phyloP scores from a whole-genome alignment of 2,797 vertebrate genomes.

The Phoeniculus purpureus region DNA sequence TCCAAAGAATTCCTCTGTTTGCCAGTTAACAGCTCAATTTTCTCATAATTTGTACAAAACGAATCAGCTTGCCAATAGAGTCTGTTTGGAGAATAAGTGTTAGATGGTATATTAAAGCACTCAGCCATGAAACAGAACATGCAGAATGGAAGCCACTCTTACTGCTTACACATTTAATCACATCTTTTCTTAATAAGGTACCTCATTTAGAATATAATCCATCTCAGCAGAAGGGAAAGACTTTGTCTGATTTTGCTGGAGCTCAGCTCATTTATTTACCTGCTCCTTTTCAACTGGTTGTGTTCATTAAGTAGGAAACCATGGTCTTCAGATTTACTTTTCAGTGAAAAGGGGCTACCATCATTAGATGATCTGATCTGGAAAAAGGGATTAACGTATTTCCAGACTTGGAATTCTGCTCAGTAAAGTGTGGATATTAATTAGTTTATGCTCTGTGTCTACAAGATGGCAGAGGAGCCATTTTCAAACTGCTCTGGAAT shows the following conservation, averaged over 20 bases:
- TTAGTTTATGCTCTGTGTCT: background rate
- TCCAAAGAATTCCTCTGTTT: background rate
- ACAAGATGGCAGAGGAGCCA: background rate
- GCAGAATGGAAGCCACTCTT: background rate
- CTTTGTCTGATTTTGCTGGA: background rate
- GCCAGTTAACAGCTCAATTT: background rate
- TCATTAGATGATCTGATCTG: background rate
- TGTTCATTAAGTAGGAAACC: background rate
- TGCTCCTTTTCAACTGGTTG: background rate
- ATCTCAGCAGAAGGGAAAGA: background rate
- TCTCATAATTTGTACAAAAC: background rate
- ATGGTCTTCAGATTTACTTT: background rate
- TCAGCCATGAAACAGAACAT: background rate
- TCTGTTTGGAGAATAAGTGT: background rate
- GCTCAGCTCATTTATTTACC: background rate
- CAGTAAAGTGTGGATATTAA: background rate
- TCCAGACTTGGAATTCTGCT: background rate
- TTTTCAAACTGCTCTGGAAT: background rate
- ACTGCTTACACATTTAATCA: background rate
- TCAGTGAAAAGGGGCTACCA: background rate
- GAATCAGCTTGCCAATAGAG: background rate
- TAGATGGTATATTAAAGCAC: background rate
- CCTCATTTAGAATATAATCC: background rate
- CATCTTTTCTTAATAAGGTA: background rate
- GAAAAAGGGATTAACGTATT: background rate